phyloP scores from a whole-genome alignment of 1,140 invertebrate genomes.

The Hylyphantes graminicola region DNA sequence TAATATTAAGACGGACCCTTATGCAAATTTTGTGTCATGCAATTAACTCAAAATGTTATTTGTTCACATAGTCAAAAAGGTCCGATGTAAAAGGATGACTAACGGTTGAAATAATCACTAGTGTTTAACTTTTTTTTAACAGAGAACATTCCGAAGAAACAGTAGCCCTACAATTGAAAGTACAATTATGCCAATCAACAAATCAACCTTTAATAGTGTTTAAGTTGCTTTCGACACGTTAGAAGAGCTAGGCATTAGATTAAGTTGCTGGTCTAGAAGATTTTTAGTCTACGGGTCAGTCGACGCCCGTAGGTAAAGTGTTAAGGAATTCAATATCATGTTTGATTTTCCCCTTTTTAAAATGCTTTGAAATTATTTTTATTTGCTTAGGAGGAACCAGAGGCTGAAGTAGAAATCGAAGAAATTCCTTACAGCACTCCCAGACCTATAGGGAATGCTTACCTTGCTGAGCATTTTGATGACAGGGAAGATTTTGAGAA shows the following conservation, averaged over 20 bases:
- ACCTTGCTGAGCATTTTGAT: constrained; percentile 92
- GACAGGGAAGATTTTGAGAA: constrained; percentile 79
- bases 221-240: not conserved
- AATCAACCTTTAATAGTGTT: not conserved
- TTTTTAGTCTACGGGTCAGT: no score
- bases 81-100: no score
- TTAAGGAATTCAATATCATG: not conserved
- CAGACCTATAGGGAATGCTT: constrained; percentile 71
- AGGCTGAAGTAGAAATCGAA: constrained; percentile 23
- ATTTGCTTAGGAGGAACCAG: not conserved
- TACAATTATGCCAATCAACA: no score
- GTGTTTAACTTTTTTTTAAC: no score
- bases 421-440: constrained; percentile 67
- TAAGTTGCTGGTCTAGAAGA: not conserved
- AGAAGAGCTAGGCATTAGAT: not conserved
- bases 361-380: not conserved
- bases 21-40: no score
- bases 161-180: no score
- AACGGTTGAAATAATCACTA: no score
- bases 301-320: not conserved
- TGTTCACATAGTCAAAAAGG: no score
- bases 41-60: no score
- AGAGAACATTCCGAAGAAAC: no score
- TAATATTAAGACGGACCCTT: no score
- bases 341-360: not conserved